phyloP scores from a whole-genome alignment of 2,113 vertebrate species.

The Zapornia atra region DNA sequence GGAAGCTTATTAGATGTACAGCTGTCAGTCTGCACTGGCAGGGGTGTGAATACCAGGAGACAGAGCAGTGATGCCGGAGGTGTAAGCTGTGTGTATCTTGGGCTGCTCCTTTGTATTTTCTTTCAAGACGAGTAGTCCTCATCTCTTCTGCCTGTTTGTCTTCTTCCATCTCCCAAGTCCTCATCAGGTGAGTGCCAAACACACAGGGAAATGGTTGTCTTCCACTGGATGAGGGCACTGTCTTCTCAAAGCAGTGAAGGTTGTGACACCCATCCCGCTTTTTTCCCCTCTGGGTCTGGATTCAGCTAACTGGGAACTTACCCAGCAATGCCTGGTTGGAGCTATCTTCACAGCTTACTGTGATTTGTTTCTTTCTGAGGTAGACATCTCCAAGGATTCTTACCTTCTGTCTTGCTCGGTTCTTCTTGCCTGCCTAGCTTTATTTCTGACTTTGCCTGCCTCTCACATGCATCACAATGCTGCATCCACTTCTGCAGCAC shows the following conservation, averaged over 20 bases:
- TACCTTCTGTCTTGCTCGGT: not conserved
- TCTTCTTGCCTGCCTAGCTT: not conserved
- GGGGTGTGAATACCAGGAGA: not conserved
- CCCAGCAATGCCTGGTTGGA: not conserved
- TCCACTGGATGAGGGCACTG: not conserved
- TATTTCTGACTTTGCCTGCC: not conserved
- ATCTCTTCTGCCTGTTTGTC: not conserved
- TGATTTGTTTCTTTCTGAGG: not conserved
- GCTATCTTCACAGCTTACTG: not conserved
- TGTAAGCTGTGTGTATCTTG: not conserved
- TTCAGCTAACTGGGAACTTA: not conserved
- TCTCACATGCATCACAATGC: not conserved
- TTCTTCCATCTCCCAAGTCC: not conserved
- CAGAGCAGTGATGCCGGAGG: fast-evolving
- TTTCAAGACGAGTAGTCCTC: not conserved
- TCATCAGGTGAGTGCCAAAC: not conserved
- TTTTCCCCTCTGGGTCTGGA: not conserved
- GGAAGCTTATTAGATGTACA: not conserved
- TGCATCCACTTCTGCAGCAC: not conserved
- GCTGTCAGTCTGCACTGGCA: not conserved
- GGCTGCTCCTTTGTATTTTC: not conserved
- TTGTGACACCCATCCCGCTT: not conserved
- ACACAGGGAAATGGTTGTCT: not conserved
- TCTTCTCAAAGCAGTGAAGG: not conserved
- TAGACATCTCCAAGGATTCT: not conserved